Base-by-base conservation (phyloP, 2,113 vertebrate species). In the Marmota flaviventris region DNA sequence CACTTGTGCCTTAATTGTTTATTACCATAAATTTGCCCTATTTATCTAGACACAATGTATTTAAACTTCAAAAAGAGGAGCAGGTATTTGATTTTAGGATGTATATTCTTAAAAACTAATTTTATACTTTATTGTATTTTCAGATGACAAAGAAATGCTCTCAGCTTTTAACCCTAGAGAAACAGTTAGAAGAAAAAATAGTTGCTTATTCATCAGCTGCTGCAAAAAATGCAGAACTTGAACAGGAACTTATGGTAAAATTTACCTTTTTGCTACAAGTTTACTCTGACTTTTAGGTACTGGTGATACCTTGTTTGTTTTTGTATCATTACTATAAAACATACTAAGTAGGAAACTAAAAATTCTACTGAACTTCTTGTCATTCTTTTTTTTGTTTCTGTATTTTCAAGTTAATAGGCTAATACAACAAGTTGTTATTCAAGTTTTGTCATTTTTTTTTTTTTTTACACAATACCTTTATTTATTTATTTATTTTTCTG, bases 121-220 rank as follows among this genome's bases (percentile, higher is more conserved):
- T 75, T 48, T 93, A 48, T 51, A 84, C 98, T 65, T 34, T 1
- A 76, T 29, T 97, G 89, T 97, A 6, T 98, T 98, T 98, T 95
- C 97, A 99, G 99, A 69, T 99, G 96, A 99, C 98, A 98, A 99
- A 99, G 98, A 99, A 99, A 98, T 98, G 98, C 93, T 99, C 98
- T 48, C 99, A 99, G 76, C 97, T 99, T 89, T 97, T 98, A 58
- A 98, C 98, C 1, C 97, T 99, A 97, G 99, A 99, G 91, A 99
- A 99, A 97, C 99, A 99, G 82, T n/a, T 99, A 56, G 99, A 99
- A 99, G 99, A 99, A 98, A 99, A 99, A 98, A 98, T 98, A 61
- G 92, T 98, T 75, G 99, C 99, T 82, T 99, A 99, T 97, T 99
- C 99, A 12, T 97, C 98, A 96, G 98, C 98, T 96, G 98, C 99